These are phyloP conservation scores for Propithecus coquereli DNA, from an alignment of 2,113 vertebrate species.

Conservation along the genomic window DNA sequence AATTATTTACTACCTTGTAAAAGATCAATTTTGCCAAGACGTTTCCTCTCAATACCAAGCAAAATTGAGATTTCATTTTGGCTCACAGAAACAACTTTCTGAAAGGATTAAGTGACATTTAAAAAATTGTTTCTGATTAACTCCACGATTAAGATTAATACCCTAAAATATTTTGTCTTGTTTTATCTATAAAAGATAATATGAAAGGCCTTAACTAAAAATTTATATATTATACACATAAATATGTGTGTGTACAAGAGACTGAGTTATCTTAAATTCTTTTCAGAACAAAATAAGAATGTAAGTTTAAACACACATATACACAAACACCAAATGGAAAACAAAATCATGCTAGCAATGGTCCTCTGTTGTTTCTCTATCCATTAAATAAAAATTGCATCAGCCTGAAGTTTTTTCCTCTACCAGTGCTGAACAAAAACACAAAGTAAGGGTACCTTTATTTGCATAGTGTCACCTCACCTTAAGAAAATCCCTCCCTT, in stretches of 20 bases:
- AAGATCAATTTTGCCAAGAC: neutral
- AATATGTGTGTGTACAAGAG: neutral
- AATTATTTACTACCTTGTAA: neutral
- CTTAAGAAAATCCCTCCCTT: neutral
- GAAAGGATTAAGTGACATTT: neutral
- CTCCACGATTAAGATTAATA: neutral
- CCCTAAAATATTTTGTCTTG: neutral
- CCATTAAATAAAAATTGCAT: neutral
- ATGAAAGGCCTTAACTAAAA: neutral
- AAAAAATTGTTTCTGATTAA: constrained; percentile 11
- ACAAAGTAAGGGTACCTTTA: neutral
- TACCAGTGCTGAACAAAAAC: neutral
- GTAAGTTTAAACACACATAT: neutral
- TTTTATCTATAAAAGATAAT: neutral
- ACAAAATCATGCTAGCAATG: neutral
- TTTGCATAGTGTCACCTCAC: constrained; percentile 13
- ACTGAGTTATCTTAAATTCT: neutral
- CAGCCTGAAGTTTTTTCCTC: neutral
- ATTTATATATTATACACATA: too few relatives aligned
- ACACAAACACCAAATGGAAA: neutral
- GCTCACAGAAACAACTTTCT: neutral
- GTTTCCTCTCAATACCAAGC: neutral
- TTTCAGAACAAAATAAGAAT: neutral
- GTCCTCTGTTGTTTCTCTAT: neutral
- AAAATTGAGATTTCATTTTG: neutral